Conservation (phyloP, 2,797 vertebrate genomes). For the Xyrichtys novacula region DNA sequence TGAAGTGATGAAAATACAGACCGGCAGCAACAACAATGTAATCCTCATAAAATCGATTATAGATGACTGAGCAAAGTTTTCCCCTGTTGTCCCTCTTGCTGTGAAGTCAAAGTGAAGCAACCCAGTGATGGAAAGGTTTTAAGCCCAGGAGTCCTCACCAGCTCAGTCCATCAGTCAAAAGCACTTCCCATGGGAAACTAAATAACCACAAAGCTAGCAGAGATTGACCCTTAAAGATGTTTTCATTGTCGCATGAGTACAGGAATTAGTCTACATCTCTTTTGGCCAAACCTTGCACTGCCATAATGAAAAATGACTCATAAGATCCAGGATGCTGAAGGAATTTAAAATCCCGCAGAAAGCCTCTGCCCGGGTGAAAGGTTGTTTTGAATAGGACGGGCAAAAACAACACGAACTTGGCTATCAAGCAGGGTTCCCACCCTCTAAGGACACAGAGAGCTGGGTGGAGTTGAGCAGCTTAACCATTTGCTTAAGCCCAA, state of each 20-base stretch:
- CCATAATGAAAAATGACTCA: slow-evolving; percentile 38
- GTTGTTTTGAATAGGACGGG: slow-evolving; percentile 52
- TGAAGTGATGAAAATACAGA: slow-evolving; percentile 22
- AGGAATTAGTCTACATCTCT: slow-evolving; percentile 7
- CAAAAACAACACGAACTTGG: slow-evolving; percentile 73
- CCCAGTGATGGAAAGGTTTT: neutral
- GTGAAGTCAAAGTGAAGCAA: slow-evolving; percentile 2
- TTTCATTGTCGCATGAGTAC: slow-evolving; percentile 20
- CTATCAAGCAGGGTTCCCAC: slow-evolving; percentile 74
- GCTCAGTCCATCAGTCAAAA: neutral
- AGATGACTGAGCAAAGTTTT: neutral
- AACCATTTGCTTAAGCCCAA: slow-evolving; percentile 63
- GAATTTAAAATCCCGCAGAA: slow-evolving; percentile 57
- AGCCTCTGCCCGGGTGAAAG: slow-evolving; percentile 52
- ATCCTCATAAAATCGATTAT: slow-evolving; percentile 34
- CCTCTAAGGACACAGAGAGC: slow-evolving; percentile 78
- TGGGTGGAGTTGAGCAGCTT: slow-evolving; percentile 73
- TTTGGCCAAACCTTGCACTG: neutral
- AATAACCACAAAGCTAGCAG: slow-evolving; percentile 10
- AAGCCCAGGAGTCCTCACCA: neutral
- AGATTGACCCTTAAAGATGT: slow-evolving; percentile 3
- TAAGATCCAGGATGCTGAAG: slow-evolving; percentile 51
- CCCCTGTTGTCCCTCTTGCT: slow-evolving; percentile 21
- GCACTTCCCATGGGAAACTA: neutral
- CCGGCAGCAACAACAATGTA: slow-evolving; percentile 7